Conservation (phyloP, 2,113 vertebrate species). For the Peromyscus leucopus region DNA sequence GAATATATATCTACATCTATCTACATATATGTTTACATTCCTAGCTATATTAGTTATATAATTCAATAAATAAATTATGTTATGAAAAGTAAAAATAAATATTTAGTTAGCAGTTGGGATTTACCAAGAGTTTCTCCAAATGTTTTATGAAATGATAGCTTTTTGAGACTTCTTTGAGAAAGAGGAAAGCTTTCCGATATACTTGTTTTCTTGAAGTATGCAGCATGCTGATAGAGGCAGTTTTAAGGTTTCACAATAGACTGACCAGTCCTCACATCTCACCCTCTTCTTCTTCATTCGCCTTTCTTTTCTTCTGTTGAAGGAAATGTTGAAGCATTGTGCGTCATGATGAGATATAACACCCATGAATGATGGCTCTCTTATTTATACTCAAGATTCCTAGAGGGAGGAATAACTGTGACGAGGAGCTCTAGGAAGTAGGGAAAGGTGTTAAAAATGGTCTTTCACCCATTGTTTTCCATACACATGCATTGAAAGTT, state of each 20-base stretch:
- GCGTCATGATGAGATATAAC: not conserved
- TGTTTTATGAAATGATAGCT: not conserved
- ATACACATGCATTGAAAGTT: not conserved
- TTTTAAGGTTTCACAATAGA: not conserved
- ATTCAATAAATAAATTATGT: not conserved
- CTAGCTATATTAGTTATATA: not conserved
- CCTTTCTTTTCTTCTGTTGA: not conserved
- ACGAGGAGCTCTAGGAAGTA: not conserved
- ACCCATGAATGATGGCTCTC: too few species aligned
- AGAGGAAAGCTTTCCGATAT: too few species aligned
- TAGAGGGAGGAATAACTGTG: not conserved
- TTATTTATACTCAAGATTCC: not conserved
- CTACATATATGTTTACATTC: not conserved
- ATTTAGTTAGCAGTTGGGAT: not conserved
- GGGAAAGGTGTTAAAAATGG: accelerated
- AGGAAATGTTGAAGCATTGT: not conserved
- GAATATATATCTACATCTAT: not conserved
- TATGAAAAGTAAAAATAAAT: not conserved
- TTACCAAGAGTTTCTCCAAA: not conserved
- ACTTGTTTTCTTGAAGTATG: not conserved
- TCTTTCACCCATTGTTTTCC: not conserved
- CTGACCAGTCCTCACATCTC: not conserved
- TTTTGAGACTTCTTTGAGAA: not conserved
- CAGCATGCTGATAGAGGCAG: not conserved
- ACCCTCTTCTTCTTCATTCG: too few species aligned